These are phyloP conservation scores for Alligator mississippiensis DNA, from an alignment of 2,113 vertebrate species.

Conservation along the genomic window DNA sequence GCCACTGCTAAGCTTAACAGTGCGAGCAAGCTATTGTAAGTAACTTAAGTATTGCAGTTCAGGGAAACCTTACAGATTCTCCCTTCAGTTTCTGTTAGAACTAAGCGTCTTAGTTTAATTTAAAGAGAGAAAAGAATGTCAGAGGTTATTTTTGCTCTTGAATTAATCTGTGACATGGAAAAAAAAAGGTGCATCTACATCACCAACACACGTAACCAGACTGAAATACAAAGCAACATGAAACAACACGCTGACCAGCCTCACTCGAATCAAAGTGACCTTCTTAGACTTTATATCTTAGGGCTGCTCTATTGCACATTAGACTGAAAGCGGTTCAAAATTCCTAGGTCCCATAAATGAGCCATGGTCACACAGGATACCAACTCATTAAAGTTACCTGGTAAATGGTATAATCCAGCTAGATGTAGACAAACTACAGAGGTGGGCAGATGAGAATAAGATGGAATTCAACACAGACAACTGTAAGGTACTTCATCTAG, in stretches of 20 bases:
- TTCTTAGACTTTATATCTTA: background rate
- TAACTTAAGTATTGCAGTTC: background rate
- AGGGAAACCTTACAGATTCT: background rate
- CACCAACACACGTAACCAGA: background rate
- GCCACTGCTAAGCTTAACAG: background rate
- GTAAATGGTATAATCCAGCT: background rate
- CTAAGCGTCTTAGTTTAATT: background rate
- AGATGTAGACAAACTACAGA: too few relatives aligned
- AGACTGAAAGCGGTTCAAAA: background rate
- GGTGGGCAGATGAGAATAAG: too few relatives aligned
- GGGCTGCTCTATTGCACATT: background rate
- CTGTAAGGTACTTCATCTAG: too few relatives aligned
- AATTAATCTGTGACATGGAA: background rate
- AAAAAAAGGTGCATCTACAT: background rate
- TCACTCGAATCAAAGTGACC: background rate
- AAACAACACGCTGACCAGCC: background rate
- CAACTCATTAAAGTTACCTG: background rate
- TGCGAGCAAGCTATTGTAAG: background rate
- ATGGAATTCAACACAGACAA: too few relatives aligned
- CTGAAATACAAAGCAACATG: background rate
- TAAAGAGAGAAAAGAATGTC: background rate
- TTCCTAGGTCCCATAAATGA: background rate
- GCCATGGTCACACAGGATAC: background rate
- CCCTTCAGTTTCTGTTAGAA: too few relatives aligned
- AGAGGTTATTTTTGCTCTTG: background rate